Conservation (phyloP, 2,888 invertebrate genomes). For the Leptinotarsa rubiginosa region DNA sequence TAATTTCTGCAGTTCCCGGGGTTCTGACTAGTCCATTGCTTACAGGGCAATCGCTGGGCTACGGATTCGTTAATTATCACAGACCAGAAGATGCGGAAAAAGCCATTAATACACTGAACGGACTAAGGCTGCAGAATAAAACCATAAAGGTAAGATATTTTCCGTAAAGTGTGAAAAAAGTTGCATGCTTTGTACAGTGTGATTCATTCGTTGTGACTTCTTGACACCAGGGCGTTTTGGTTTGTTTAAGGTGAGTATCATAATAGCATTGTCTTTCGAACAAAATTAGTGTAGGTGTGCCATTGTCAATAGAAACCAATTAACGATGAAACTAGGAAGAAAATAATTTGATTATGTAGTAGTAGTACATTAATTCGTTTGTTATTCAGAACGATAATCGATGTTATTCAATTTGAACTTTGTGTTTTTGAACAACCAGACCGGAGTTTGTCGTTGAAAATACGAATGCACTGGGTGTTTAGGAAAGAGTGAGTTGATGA, state of each 20-base stretch:
- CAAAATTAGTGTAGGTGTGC: conserved; percentile 9
- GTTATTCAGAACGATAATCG: conserved; percentile 10
- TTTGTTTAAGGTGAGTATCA: neutral
- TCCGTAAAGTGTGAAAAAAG: conserved; percentile 1
- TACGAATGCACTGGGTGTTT: too few species aligned
- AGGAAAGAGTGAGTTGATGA: too few species aligned
- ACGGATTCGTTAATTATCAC: conserved; percentile 99
- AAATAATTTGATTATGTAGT: conserved; percentile 13
- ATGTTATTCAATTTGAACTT: conserved; percentile 13
- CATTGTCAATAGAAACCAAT: neutral
- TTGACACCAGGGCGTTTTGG: neutral
- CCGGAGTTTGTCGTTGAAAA: neutral
- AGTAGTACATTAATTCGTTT: conserved; percentile 6
- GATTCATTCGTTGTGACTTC: neutral
- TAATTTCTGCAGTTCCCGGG: conserved; percentile 65
- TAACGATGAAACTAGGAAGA: conserved; percentile 5
- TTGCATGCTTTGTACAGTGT: conserved; percentile 1
- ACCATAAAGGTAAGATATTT: conserved; percentile 88
- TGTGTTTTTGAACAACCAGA: neutral
- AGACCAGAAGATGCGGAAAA: conserved; percentile 98
- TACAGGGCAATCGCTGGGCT: conserved; percentile 97
- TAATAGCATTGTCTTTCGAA: conserved; percentile 4
- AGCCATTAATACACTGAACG: conserved; percentile 98
- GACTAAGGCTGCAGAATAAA: conserved; percentile 97
- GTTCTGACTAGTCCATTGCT: conserved; percentile 67